Base-by-base conservation (phyloP, 2,888 invertebrate species). In the Sarcophaga rosellei region DNA sequence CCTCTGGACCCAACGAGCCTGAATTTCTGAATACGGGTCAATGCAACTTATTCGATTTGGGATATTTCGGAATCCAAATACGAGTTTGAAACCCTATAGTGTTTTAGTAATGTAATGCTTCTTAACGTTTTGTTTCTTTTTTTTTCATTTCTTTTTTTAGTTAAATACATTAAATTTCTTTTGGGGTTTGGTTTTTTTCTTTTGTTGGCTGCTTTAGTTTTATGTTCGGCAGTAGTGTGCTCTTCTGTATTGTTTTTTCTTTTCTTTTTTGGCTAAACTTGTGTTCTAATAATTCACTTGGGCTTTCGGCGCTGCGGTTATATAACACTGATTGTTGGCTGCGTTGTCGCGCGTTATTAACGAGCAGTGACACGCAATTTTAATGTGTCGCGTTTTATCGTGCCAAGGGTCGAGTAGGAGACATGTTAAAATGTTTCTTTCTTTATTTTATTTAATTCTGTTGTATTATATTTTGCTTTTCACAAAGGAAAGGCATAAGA, bases 281-380 rank as follows among this genome's bases (percentile, higher is more conserved):
- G 84, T 84, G 84, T 63, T 84, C 86, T 81, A 81, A 86, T 86
- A 88, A 86, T 86, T 88, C 84, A 86, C 82, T 84, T 77, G 81
- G 87, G 84, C 86, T 86, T 86, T 86, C 81, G 62, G 81, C 66
- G 69, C 86, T 84, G 86, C 35, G 86, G 84, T 84, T 84, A 53
- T 69, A 70, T 62, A 81, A 81, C 81, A 77, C 74, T 86, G 86
- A 86, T 86, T 86, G 84, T 84, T 80, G 77, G 86, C 86, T 86
- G 84, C 86, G 87, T 88, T 88, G 88, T 81, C 77, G 84, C 88
- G 85, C 82, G 88, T 84, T 88, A 88, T 88, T 88, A 86, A 88
- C 86, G 86, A 86, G 82, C 88, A 82, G 77, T 86, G 84, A 83
- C 88, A 88, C 88, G 88, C 88, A 88, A 88, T 86, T 88, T 88